phyloP scores from a whole-genome alignment of 1,140 invertebrate genomes.

The Dendrolimus punctatus region DNA sequence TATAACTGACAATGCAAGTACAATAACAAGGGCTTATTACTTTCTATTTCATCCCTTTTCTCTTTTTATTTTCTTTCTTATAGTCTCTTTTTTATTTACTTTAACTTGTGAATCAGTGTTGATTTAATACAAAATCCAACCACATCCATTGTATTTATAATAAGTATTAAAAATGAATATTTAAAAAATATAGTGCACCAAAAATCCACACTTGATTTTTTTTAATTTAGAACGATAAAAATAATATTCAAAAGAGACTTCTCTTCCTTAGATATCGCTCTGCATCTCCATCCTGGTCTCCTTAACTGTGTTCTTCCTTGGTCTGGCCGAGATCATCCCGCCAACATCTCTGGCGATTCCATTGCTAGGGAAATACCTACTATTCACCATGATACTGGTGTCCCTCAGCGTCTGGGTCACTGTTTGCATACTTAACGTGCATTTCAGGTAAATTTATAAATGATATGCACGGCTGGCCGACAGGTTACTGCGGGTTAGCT shows the following conservation, averaged over 20 bases:
- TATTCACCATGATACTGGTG: constrained; percentile 98
- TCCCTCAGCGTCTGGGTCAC: constrained; percentile 97
- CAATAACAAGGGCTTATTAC: no score
- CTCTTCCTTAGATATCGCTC: constrained; percentile 80
- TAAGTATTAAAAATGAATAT: background rate
- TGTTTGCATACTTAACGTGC: constrained; percentile 96
- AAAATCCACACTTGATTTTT: background rate
- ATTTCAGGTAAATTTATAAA: constrained; percentile 86
- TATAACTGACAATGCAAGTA: no score
- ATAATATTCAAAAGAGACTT: constrained; percentile 58
- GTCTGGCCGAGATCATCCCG: constrained; percentile 97
- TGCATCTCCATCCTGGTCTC: constrained; percentile 98
- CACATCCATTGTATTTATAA: background rate
- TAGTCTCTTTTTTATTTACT: no score
- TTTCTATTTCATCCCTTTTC: no score
- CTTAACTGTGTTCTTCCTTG: constrained; percentile 97
- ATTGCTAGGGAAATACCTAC: constrained; percentile 93
- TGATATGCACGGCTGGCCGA: constrained; percentile 8
- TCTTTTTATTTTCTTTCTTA: no score
- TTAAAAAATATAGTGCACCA: background rate
- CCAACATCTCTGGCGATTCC: constrained; percentile 97
- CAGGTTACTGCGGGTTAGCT: background rate
- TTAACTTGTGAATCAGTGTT: no score
- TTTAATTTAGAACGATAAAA: background rate
- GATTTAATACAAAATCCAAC: no score